Percentiles rank a stretch among this genome's conserved stretches.
These are phyloP conservation scores for Syngnathus acus DNA, from an alignment of 2,797 vertebrate genomes.

Conservation along the genomic window DNA sequence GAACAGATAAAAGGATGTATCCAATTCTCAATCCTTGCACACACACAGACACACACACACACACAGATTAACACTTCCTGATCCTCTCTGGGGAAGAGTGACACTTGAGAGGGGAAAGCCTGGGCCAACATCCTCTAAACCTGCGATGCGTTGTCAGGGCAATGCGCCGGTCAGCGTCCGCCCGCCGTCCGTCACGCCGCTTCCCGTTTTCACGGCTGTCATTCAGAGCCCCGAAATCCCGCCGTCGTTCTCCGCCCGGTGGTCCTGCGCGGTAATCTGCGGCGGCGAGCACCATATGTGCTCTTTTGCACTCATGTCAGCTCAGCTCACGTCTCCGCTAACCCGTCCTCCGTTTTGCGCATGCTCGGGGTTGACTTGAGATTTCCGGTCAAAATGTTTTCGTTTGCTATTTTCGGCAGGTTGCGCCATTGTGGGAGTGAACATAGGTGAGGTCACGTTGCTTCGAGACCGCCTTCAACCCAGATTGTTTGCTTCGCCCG, in stretches of 20 bases:
- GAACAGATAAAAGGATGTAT: slow-evolving; percentile 58
- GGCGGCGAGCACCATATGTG: slow-evolving; percentile 36
- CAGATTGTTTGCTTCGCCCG: too few relatives aligned
- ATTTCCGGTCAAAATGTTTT: too few relatives aligned
- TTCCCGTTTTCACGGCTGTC: slow-evolving; percentile 34
- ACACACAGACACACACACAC: slow-evolving; percentile 16
- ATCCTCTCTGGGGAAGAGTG: slow-evolving; percentile 59
- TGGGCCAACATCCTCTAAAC: slow-evolving; percentile 36
- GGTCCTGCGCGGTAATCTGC: slow-evolving; percentile 37
- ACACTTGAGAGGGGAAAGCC: slow-evolving; percentile 57
- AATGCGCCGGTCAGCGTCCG: slow-evolving; percentile 59
- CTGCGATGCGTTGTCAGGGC: slow-evolving; percentile 33
- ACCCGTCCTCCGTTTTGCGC: neutral
- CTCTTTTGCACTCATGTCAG: slow-evolving; percentile 36
- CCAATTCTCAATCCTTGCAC: slow-evolving; percentile 46
- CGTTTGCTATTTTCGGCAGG: too few relatives aligned
- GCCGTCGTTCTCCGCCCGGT: slow-evolving; percentile 19
- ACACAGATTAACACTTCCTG: slow-evolving; percentile 37
- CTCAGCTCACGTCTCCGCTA: slow-evolving; percentile 32
- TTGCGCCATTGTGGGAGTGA: too few relatives aligned
- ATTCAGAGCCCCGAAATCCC: slow-evolving; percentile 22
- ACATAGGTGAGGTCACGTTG: too few relatives aligned
- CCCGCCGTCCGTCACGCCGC: slow-evolving; percentile 38
- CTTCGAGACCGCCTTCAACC: too few relatives aligned
- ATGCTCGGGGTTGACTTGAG: neutral